These are phyloP conservation scores for Pseudolaguvia tuberculata DNA, from an alignment of 2,113 vertebrate genomes.

Conservation along the genomic window DNA sequence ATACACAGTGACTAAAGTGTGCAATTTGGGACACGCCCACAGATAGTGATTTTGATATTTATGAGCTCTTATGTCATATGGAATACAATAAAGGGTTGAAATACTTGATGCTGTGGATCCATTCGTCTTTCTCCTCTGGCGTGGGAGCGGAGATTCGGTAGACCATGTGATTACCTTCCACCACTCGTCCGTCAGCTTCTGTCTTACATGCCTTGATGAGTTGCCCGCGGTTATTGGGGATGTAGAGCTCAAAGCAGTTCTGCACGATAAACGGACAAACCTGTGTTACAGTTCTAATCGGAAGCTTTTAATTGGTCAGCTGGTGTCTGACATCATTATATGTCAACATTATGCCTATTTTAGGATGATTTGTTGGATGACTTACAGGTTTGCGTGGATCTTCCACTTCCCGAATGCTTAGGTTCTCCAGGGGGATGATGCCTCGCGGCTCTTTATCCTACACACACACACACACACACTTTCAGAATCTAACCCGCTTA, in stretches of 20 bases:
- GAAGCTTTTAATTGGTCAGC: neutral
- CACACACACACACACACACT: constrained; percentile 42
- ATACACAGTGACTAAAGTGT: neutral
- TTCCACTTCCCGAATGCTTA: constrained; percentile 89
- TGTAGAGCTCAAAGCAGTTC: constrained; percentile 93
- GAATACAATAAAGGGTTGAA: neutral
- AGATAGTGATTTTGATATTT: neutral
- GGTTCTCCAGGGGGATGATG: constrained; percentile 86
- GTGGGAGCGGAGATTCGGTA: constrained; percentile 91
- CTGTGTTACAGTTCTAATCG: neutral
- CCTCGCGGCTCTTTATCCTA: constrained; percentile 75
- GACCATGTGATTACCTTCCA: constrained; percentile 91
- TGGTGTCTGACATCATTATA: neutral
- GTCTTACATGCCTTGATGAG: constrained; percentile 92
- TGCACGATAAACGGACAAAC: constrained; percentile 38
- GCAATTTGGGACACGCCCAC: neutral
- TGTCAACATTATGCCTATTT: too few species aligned
- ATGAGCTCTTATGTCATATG: neutral
- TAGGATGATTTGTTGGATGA: neutral
- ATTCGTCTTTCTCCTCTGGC: constrained; percentile 88
- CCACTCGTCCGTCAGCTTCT: constrained; percentile 84
- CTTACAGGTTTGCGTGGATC: constrained; percentile 75
- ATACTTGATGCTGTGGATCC: constrained; percentile 93
- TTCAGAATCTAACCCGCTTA: too few species aligned
- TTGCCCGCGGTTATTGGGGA: constrained; percentile 90